Conservation (phyloP, 2,888 invertebrate genomes). For the Spisula solida region DNA sequence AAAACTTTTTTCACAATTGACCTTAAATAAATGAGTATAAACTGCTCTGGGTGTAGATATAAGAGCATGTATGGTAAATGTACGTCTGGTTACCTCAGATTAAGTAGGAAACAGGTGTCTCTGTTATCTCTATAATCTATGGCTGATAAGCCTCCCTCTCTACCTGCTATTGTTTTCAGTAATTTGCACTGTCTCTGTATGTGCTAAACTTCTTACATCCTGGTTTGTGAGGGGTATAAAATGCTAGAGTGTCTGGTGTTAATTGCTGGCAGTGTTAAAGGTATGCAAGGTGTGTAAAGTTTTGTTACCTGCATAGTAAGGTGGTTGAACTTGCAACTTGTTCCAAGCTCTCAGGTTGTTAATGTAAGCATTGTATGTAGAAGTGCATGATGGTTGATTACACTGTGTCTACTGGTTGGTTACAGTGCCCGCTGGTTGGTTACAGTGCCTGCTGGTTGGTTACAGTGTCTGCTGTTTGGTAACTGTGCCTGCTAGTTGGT, state of each 20-base stretch:
- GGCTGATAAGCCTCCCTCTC: neutral
- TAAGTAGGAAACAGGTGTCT: conserved; percentile 27
- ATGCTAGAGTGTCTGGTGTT: neutral
- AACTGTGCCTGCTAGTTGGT: no score
- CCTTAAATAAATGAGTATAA: no score
- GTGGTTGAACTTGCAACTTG: neutral
- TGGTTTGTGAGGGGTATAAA: neutral
- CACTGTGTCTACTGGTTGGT: no score
- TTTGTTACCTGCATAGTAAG: neutral
- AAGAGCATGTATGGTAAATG: neutral
- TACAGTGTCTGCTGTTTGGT: no score
- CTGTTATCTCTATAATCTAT: neutral
- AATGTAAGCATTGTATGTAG: neutral
- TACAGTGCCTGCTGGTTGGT: no score
- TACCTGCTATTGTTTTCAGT: conserved; percentile 23
- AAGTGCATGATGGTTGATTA: neutral
- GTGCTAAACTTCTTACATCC: neutral
- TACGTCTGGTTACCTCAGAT: conserved; percentile 4
- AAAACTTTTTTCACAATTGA: no score
- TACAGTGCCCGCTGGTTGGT: no score
- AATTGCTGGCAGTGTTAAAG: neutral
- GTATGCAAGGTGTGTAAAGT: conserved; percentile 1
- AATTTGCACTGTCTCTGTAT: neutral
- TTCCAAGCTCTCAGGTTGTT: neutral
- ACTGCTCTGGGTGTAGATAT: neutral